phyloP scores from a whole-genome alignment of 2,797 vertebrate species.

The Sarcoramphus papa region DNA sequence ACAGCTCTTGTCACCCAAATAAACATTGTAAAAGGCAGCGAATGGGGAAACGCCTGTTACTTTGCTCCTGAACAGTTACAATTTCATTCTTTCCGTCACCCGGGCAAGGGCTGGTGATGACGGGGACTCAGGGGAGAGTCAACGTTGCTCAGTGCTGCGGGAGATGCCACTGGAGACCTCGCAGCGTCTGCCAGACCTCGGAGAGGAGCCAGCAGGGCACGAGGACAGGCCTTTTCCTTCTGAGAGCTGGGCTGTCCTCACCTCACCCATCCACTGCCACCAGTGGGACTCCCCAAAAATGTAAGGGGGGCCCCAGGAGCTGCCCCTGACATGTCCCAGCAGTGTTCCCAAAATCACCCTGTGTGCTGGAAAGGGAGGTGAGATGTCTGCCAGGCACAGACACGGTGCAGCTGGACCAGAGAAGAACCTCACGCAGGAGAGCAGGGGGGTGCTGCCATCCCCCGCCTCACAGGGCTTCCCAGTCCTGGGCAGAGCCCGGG shows the following conservation, averaged over 20 bases:
- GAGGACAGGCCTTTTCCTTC: neutral
- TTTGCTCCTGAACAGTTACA: neutral
- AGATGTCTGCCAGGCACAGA: neutral
- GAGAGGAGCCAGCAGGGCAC: neutral
- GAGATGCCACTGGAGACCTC: neutral
- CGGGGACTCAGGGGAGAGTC: neutral
- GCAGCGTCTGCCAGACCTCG: neutral
- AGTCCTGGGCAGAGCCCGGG: neutral
- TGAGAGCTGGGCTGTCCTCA: neutral
- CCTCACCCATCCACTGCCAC: neutral
- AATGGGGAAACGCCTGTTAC: neutral
- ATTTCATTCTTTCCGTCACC: neutral
- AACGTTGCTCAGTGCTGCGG: fast-evolving
- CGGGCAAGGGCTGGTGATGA: neutral
- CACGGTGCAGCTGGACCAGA: fast-evolving
- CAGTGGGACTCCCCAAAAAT: neutral
- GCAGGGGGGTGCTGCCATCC: neutral
- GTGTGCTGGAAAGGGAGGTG: neutral
- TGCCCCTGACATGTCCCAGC: neutral
- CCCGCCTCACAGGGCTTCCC: neutral
- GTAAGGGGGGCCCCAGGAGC: neutral
- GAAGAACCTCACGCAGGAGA: neutral
- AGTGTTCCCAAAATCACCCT: neutral
- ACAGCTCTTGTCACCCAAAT: neutral
- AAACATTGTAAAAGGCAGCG: neutral